Evolutionary conservation across 2,113 vertebrate genomes (phyloP).

Genomic region (Cepphus grylle): DNA sequence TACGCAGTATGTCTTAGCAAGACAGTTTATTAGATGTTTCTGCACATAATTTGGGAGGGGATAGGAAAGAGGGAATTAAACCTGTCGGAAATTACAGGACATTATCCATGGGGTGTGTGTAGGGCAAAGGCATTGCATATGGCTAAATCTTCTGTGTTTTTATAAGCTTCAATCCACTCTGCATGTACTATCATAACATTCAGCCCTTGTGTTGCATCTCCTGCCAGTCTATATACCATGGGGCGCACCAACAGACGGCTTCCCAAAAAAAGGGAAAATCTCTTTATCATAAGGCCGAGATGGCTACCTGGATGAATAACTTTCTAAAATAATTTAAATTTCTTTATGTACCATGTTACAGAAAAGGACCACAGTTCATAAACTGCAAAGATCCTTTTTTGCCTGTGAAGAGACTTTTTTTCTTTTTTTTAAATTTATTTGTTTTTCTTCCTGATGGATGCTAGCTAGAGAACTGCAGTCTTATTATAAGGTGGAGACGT

Average conservation of each 20-base stretch:
- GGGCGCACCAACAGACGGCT: accelerated
- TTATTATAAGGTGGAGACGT: not conserved
- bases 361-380: not conserved
- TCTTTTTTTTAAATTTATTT: not conserved
- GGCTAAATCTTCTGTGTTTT: not conserved
- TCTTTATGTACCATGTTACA: not conserved
- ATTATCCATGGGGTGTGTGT: not conserved
- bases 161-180: not conserved
- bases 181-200: not conserved
- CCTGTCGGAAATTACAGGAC: not conserved
- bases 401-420: not conserved
- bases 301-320: not conserved
- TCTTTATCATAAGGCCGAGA: not conserved
- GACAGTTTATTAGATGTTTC: not conserved
- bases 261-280: not conserved
- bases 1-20: not conserved
- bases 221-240: not conserved
- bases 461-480: not conserved
- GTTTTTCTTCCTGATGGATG: not conserved
- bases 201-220: not conserved
- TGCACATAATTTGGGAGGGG: not conserved
- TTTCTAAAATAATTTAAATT: not conserved
- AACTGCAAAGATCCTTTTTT: not conserved
- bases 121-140: not conserved
- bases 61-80: not conserved